These are phyloP conservation scores for Hartigia nigra DNA, from an alignment of 2,888 invertebrate species.

Conservation along the genomic window DNA sequence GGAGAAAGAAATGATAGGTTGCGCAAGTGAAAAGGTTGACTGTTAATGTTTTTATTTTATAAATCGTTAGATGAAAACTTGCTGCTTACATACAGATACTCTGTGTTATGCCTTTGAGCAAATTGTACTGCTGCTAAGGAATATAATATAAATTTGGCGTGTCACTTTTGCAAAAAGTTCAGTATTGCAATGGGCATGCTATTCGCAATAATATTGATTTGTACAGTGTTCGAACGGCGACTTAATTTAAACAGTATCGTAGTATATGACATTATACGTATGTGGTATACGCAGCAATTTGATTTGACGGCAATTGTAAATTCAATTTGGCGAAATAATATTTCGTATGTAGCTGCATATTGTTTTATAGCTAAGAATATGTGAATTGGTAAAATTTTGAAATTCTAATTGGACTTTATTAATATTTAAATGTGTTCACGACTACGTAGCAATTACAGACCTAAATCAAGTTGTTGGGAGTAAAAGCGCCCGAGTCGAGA, in stretches of 20 bases:
- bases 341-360: background rate
- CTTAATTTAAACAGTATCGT: slow-evolving; percentile 22
- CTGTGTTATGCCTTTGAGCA: background rate
- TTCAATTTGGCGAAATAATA: background rate
- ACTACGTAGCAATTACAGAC: too few relatives aligned
- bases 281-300: background rate
- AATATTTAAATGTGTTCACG: background rate
- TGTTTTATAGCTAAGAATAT: background rate
- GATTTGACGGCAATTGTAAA: background rate
- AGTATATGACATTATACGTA: background rate
- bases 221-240: slow-evolving; percentile 28
- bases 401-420: background rate
- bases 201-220: slow-evolving; percentile 58
- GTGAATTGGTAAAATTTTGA: background rate
- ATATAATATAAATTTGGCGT: slow-evolving; percentile 47
- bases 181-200: slow-evolving; percentile 57
- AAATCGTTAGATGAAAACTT: background rate
- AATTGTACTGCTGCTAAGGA: background rate
- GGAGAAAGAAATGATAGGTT: background rate
- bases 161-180: slow-evolving; percentile 41
- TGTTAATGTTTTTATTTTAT: background rate
- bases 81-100: background rate
- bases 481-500: background rate
- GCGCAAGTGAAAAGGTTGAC: background rate
- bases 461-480: background rate